Evolutionary conservation across 2,113 vertebrate genomes (phyloP).

Genomic region (Charadrius vociferus): DNA sequence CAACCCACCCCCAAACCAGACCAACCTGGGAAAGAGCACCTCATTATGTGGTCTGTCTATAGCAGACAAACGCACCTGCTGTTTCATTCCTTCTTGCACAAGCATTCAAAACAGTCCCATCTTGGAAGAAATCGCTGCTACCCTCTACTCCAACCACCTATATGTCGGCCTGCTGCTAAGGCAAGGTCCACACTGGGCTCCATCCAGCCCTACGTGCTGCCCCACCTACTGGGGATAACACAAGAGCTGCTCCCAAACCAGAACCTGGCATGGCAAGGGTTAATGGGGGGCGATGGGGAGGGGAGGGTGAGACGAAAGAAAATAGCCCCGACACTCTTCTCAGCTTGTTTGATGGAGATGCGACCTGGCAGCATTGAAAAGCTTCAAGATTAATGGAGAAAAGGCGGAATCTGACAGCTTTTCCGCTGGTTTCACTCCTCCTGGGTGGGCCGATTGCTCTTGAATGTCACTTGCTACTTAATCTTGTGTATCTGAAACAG

Average conservation of each 20-base stretch:
- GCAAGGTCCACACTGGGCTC: neutral
- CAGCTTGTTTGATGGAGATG: conserved; percentile 93
- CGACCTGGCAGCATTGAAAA: conserved; percentile 94
- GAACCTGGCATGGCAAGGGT: conserved; percentile 72
- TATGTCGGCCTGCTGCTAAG: neutral
- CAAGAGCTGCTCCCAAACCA: neutral
- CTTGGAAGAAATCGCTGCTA: neutral
- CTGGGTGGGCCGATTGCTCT: conserved; percentile 98
- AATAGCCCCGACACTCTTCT: conserved; percentile 71
- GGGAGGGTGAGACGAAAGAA: conserved; percentile 70
- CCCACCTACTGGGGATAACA: neutral
- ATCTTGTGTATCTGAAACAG: conserved; percentile 98
- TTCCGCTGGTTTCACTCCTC: conserved; percentile 91
- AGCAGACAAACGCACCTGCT: neutral
- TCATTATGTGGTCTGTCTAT: neutral
- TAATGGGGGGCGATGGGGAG: conserved; percentile 74
- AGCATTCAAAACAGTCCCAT: neutral
- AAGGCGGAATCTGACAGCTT: conserved; percentile 94
- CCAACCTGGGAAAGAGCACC: neutral
- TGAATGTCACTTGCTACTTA: conserved; percentile 99
- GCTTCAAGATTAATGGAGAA: conserved; percentile 97
- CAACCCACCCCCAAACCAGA: neutral
- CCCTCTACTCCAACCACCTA: neutral
- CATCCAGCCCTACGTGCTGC: neutral
- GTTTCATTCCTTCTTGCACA: neutral